Base-by-base conservation (phyloP, 2,113 vertebrate genomes). In the Ctenomys sociabilis region DNA sequence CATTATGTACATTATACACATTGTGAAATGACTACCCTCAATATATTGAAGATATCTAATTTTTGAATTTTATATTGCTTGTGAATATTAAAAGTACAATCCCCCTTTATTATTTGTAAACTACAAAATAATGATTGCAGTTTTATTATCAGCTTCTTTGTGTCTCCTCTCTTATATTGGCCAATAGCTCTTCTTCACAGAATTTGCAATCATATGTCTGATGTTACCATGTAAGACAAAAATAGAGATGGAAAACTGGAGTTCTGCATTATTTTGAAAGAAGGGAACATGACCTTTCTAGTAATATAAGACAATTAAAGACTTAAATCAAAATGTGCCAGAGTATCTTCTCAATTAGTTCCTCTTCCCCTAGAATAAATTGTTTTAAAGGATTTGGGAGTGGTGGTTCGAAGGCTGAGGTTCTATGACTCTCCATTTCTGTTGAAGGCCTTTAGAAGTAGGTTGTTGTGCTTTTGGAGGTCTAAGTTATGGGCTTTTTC, bases 191-290 rank as follows among this genome's bases (percentile, higher is more conserved):
- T 96, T 92, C 43, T 90, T 82, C 45, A 75, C 78, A 66, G 11
- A 9, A 77, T 96, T 97, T 91, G 30, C 7, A 90, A 77, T 7
- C 0, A 3, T 37, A 0, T 88, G 43, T 77, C 43, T 91, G 3
- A 52, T 81, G 16, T 80, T 45, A 87, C 13, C 7, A 32, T 52
- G 59, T 45, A 80, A 64, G n/a, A 90, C 16, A 87, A 35, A 85
- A 93, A 40, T 85, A 93, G 24, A 92, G 81, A 94, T 26, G 24
- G 6, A 2, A 95, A 95, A 87, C 3, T 94, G 45, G 19, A 72
- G 28, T 64, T 96, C 86, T 84, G 35, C 78, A 73, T 96, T 72
- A 37, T 82, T 61, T 64, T n/a, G 37, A 49, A 73, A 45, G 13
- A 22, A 28, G 2, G 7, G 17, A 5, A 70, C 52, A 61, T 16